phyloP scores from a whole-genome alignment of 2,888 invertebrate genomes.

The Hirtodrosophila duncani region DNA sequence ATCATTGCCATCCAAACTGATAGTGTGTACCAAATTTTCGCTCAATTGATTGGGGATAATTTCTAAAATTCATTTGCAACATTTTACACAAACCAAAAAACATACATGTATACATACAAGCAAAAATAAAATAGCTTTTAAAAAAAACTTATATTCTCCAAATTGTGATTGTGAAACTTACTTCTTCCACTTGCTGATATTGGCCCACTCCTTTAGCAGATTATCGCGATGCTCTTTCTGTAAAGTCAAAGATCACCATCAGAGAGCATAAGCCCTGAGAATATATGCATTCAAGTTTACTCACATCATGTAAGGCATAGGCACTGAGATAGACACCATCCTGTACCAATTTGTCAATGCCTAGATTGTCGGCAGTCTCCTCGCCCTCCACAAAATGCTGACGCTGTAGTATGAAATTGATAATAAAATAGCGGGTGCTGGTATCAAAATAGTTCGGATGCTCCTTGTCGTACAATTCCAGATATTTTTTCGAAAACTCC shows the following conservation, averaged over 20 bases:
- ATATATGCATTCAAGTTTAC: conserved; percentile 47
- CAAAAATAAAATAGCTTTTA: too few relatives aligned
- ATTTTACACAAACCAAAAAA: too few relatives aligned
- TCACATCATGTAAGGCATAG: conserved; percentile 88
- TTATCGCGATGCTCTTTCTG: conserved; percentile 81
- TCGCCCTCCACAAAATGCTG: conserved; percentile 82
- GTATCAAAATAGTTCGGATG: conserved; percentile 84
- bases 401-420: conserved; percentile 87
- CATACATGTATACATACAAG: too few relatives aligned
- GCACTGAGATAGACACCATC: conserved; percentile 84
- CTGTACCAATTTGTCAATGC: conserved; percentile 83
- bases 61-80: too few relatives aligned
- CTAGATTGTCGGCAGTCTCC: conserved; percentile 79
- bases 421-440: conserved; percentile 83
- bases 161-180: conserved; percentile 63
- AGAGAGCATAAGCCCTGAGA: neutral
- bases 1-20: too few relatives aligned
- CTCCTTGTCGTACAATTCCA: conserved; percentile 84
- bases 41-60: too few relatives aligned
- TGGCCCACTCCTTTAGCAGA: conserved; percentile 85
- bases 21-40: too few relatives aligned
- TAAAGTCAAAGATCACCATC: neutral
- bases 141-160: conserved; percentile 9
- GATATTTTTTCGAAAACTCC: conserved; percentile 85
- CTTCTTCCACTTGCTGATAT: conserved; percentile 84